Conservation (phyloP, 2,888 invertebrate genomes). For the Aelia acuminata region DNA sequence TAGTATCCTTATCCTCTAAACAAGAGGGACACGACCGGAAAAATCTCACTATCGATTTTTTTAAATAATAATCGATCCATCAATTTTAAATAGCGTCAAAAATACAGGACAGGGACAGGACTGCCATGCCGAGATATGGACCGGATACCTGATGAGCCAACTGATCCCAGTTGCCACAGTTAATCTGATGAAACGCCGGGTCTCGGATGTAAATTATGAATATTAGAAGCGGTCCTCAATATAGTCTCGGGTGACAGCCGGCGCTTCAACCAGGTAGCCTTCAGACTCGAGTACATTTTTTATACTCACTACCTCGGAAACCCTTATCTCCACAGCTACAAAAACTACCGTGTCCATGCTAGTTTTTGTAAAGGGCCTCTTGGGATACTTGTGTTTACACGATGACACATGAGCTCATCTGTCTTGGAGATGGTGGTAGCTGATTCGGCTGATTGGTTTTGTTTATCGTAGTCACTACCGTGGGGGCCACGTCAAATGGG, state of each 20-base stretch:
- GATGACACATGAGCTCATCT: constrained; percentile 46
- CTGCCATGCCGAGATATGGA: background rate
- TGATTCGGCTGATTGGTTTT: constrained; percentile 25
- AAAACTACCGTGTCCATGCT: constrained; percentile 13
- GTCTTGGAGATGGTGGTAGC: constrained; percentile 20
- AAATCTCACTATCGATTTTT: background rate
- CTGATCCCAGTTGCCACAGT: constrained; percentile 13
- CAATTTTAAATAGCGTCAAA: background rate
- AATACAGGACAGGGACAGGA: constrained; percentile 3
- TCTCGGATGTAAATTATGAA: constrained; percentile 38
- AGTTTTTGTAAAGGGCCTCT: constrained; percentile 33
- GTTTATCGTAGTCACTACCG: constrained; percentile 26
- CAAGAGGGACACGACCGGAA: background rate
- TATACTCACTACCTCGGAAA: background rate
- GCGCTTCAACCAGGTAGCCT: constrained; percentile 35
- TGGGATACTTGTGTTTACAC: constrained; percentile 38
- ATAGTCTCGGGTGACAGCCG: constrained; percentile 21
- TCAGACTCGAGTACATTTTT: constrained; percentile 8
- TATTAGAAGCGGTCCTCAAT: constrained; percentile 25
- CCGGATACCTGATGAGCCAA: background rate
- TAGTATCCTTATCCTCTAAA: background rate
- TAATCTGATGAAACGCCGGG: constrained; percentile 27
- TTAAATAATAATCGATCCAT: constrained; percentile 3
- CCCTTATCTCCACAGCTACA: background rate
- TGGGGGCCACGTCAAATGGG: background rate